These are phyloP conservation scores for Mythimna ferrago DNA, from an alignment of 2,888 invertebrate genomes.

Conservation along the genomic window DNA sequence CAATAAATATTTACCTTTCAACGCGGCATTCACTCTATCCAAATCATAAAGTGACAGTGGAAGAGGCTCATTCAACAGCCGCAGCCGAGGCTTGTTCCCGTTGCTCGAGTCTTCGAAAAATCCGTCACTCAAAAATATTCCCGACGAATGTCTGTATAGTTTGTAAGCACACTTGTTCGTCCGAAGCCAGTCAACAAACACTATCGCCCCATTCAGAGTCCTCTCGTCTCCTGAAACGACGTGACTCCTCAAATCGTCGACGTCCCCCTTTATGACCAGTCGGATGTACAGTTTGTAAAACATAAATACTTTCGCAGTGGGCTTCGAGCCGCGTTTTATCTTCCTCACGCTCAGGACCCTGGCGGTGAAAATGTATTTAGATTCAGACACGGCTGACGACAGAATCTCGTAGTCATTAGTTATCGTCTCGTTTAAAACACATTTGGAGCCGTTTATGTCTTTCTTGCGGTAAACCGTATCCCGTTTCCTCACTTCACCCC, in stretches of 20 bases:
- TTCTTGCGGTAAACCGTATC: conserved; percentile 84
- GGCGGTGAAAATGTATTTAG: conserved; percentile 89
- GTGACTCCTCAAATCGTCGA: conserved; percentile 83
- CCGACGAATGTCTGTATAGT: conserved; percentile 87
- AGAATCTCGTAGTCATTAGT: conserved; percentile 90
- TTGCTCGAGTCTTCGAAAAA: conserved; percentile 78
- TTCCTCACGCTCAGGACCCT: conserved; percentile 87
- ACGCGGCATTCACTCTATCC: conserved; percentile 89
- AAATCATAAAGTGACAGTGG: conserved; percentile 88
- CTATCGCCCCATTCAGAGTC: conserved; percentile 86
- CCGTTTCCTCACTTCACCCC: conserved; percentile 83
- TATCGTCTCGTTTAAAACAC: conserved; percentile 89
- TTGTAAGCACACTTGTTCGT: conserved; percentile 88
- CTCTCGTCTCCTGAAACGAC: conserved; percentile 83
- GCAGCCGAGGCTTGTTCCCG: conserved; percentile 80
- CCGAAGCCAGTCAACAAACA: conserved; percentile 86
- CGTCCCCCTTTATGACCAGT: conserved; percentile 85
- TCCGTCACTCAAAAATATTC: conserved; percentile 88
- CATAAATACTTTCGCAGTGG: conserved; percentile 85
- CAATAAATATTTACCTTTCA: conserved; percentile 89
- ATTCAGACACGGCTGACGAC: conserved; percentile 89
- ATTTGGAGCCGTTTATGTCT: conserved; percentile 87
- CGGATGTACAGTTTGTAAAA: conserved; percentile 86
- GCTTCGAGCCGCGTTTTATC: conserved; percentile 84
- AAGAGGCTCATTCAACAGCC: conserved; percentile 88